phyloP scores from a whole-genome alignment of 2,888 invertebrate genomes.

The Tromatobia lineatoria region DNA sequence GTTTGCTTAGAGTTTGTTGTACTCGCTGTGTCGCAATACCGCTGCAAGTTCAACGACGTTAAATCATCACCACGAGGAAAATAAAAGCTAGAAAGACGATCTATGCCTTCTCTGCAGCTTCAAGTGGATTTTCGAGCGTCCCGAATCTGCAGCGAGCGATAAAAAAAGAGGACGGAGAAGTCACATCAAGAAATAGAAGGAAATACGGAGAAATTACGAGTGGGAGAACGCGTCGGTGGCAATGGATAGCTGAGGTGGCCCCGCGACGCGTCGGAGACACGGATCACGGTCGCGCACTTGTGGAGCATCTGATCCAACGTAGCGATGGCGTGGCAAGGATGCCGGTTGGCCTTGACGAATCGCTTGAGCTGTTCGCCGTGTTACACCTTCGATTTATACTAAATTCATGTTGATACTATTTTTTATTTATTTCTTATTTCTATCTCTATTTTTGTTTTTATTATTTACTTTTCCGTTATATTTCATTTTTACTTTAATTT shows the following conservation, averaged over 20 bases:
- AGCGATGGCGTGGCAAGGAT: conserved; percentile 64
- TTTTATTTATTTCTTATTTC: no score
- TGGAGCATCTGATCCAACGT: conserved; percentile 63
- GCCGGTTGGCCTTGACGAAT: conserved; percentile 55
- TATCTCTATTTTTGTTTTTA: no score
- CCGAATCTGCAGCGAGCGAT: neutral
- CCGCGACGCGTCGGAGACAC: conserved; percentile 46
- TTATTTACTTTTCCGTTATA: neutral
- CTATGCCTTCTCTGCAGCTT: neutral
- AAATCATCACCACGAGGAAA: neutral
- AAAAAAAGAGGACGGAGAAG: conserved; percentile 5
- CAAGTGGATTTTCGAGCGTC: conserved; percentile 1
- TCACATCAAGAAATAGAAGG: neutral
- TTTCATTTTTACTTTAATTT: no score
- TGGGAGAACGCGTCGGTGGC: conserved; percentile 9
- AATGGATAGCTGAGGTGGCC: neutral
- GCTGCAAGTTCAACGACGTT: conserved; percentile 17
- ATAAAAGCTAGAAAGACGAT: conserved; percentile 20
- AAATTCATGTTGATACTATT: neutral
- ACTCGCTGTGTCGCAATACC: neutral
- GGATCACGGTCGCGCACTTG: conserved; percentile 69
- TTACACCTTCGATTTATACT: neutral
- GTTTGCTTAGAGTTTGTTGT: neutral
- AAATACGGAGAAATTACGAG: conserved; percentile 9
- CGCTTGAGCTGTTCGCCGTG: conserved; percentile 2